Evolutionary conservation across 1,140 invertebrate species (phyloP).

Genomic region (Drosophila kikkawai): DNA sequence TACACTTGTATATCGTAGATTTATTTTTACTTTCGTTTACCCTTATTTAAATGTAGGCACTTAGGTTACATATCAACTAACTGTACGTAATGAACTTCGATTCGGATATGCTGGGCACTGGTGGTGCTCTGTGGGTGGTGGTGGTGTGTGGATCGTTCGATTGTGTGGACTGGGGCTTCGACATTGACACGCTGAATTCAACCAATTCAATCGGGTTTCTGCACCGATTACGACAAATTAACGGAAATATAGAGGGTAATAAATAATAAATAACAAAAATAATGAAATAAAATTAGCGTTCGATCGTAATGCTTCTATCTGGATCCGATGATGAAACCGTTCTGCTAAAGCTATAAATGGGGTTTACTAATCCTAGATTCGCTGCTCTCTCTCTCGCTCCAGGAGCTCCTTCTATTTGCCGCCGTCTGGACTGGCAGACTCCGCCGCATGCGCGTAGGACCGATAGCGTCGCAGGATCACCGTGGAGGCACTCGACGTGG

Average conservation of each 20-base stretch:
- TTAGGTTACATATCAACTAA: slow-evolving; percentile 79
- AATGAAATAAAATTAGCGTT: slow-evolving; percentile 55
- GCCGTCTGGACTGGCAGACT: slow-evolving; percentile 58
- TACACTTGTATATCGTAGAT: slow-evolving; percentile 34
- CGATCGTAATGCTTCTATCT: slow-evolving; percentile 41
- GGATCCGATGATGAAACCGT: slow-evolving; percentile 69
- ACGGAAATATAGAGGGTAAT: slow-evolving; percentile 70
- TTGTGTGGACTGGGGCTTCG: slow-evolving; percentile 62
- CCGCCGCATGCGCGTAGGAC: slow-evolving; percentile 72
- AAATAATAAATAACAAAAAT: slow-evolving; percentile 83
- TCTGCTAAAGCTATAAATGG: slow-evolving; percentile 73
- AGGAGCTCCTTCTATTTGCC: slow-evolving; percentile 45
- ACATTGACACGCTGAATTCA: slow-evolving; percentile 81
- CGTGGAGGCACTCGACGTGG: slow-evolving; percentile 56
- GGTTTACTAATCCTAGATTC: slow-evolving; percentile 35
- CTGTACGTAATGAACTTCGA: slow-evolving; percentile 75
- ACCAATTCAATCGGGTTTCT: slow-evolving; percentile 56
- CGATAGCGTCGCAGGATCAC: slow-evolving; percentile 73
- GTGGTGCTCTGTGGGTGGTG: slow-evolving; percentile 39
- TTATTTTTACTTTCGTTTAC: slow-evolving; percentile 41
- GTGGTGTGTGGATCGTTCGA: slow-evolving; percentile 40
- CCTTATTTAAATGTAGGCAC: slow-evolving; percentile 70
- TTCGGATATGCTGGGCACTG: slow-evolving; percentile 46
- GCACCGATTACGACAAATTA: slow-evolving; percentile 68
- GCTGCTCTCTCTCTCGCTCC: slow-evolving; percentile 6